Base-by-base conservation (phyloP, 2,113 vertebrate genomes). In the Synodontis membranacea region DNA sequence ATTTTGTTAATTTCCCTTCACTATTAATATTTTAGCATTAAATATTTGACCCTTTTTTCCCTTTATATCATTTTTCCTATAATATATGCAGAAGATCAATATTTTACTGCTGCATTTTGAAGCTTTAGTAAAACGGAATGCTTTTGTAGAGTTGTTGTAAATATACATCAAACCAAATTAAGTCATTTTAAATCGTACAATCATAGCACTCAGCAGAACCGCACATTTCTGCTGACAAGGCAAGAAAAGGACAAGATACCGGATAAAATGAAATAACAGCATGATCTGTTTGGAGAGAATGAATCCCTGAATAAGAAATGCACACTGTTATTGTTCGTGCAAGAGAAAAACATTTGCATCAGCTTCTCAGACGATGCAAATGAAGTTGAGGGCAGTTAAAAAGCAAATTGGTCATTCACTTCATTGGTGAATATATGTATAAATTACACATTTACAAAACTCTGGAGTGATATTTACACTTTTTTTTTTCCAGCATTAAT, bases 201-300 rank as follows among this genome's bases (percentile, higher is more conserved):
- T 68, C 19, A 37, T 52, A 23, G 10, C 7, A 9, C 2, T 50
- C 12, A 34, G 34, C 28, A 46, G 46, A 70, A 83, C 46, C 48
- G 42, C 28, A 68, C 82, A 34, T 21, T 58, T 84, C 56, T 44
- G 56, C 64, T 60, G 39, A 76, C 76, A 28, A 46, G 54, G 56
- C 72, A 54, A n/a, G 74, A 76, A 75, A 39, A 28, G 54, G 72
- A 5, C 54, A 76, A 37, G 15, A 37, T 78, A 44, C 34, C 42
- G 62, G 70, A 75, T 25, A 15, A 44, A 76, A 46, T 37, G 42
- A 62, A 76, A 76, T 84, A 62, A 62, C 37, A 37, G 44, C 72
- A 25, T 19, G 42, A 78, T 76, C 70, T 85, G 42, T 37, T 15
- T 52, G 42, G 42, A 62, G 54, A 78, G n/a, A 19, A 11, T 62